Conservation (phyloP, 2,888 invertebrate genomes). For the Tineola bisselliella region DNA sequence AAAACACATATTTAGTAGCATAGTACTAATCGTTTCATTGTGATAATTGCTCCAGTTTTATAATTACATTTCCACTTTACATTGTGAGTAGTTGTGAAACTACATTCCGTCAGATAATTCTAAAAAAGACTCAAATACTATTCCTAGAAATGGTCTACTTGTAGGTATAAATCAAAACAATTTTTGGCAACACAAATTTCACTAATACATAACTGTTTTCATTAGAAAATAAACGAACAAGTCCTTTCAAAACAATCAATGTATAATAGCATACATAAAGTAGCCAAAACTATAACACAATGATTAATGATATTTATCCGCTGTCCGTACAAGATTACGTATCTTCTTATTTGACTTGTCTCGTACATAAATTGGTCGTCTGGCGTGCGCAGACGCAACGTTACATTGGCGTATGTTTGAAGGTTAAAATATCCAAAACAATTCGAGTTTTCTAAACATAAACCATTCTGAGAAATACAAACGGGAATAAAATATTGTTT, state of each 20-base stretch:
- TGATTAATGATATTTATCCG: background rate
- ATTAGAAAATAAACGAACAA: too few species aligned
- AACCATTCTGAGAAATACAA: slow-evolving; percentile 12
- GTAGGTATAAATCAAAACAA: too few species aligned
- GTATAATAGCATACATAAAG: too few species aligned
- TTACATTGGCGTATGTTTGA: slow-evolving; percentile 41
- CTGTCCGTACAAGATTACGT: background rate
- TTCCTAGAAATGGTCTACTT: too few species aligned
- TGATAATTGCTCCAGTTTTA: background rate
- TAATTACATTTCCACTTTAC: background rate
- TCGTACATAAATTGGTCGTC: background rate
- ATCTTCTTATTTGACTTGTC: slow-evolving; percentile 4
- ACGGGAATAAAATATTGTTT: background rate
- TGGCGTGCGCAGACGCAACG: background rate
- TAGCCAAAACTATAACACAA: background rate
- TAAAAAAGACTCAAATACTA: too few species aligned
- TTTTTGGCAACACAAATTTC: too few species aligned
- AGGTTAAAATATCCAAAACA: slow-evolving; percentile 39
- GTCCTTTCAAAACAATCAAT: too few species aligned
- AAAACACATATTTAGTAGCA: background rate
- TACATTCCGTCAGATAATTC: too few species aligned
- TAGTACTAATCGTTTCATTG: too few species aligned
- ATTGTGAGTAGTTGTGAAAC: too few species aligned
- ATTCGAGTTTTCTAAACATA: background rate
- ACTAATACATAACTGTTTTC: too few species aligned